A percentile compares a stretch with the other conserved stretches of the same genome.
phyloP scores from a whole-genome alignment of 2,113 vertebrate species.

The Sarotherodon lohbergeri region DNA sequence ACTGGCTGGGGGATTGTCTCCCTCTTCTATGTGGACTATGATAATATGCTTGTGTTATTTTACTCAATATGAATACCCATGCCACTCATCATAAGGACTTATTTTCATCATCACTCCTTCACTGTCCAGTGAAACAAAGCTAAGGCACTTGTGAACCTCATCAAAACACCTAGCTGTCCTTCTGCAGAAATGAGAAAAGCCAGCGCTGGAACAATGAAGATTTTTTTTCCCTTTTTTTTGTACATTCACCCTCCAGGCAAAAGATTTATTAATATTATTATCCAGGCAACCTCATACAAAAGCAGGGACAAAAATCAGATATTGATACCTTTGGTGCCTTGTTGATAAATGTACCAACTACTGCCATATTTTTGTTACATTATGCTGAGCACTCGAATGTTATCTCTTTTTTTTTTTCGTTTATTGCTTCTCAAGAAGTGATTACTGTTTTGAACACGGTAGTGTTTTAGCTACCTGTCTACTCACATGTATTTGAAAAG shows the following conservation, averaged over 20 bases:
- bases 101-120: conserved; percentile 36
- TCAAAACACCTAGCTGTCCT: conserved; percentile 30
- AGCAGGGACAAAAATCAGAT: conserved; percentile 71
- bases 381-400: conserved; percentile 78
- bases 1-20: not conserved
- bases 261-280: conserved; percentile 40
- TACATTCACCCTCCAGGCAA: conserved; percentile 51
- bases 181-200: conserved; percentile 29
- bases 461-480: conserved; percentile 97
- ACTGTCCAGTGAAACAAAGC: conserved; percentile 56
- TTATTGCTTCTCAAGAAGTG: conserved; percentile 88
- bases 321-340: conserved; percentile 82
- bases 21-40: conserved; percentile 47
- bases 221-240: conserved; percentile 26
- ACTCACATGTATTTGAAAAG: conserved; percentile 77
- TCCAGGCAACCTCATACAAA: conserved; percentile 66
- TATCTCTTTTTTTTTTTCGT: conserved; percentile 63
- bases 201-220: conserved; percentile 56
- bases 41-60: conserved; percentile 62
- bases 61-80: conserved; percentile 51
- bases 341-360: conserved; percentile 83
- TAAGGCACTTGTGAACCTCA: conserved; percentile 45
- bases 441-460: conserved; percentile 78
- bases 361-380: conserved; percentile 84
- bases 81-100: conserved; percentile 47